These are phyloP conservation scores for Netelia virgata DNA, from an alignment of 2,888 invertebrate species.

Conservation along the genomic window DNA sequence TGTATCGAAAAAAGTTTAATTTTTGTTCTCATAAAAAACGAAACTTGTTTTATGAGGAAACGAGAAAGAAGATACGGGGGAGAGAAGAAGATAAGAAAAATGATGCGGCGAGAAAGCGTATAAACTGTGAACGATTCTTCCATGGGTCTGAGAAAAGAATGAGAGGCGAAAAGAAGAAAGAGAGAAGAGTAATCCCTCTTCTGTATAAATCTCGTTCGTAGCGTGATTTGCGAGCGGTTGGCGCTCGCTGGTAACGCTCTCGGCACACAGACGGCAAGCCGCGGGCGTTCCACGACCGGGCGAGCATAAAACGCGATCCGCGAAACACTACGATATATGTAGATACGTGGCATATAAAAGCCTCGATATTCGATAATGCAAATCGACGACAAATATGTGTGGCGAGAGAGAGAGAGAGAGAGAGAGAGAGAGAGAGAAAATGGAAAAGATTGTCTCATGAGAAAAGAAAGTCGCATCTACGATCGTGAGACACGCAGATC, in stretches of 20 bases:
- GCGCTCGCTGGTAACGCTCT: constrained; percentile 16
- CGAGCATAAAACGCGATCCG: constrained; percentile 46
- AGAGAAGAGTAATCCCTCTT: constrained; percentile 1
- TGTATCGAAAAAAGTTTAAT: too few relatives aligned
- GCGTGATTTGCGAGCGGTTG: constrained; percentile 58
- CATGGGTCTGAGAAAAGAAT: constrained; percentile 14
- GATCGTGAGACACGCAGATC: constrained; percentile 19
- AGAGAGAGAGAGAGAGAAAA: not conserved
- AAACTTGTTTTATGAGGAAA: too few relatives aligned
- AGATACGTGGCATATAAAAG: not conserved
- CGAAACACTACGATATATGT: constrained; percentile 36
- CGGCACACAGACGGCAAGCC: constrained; percentile 24
- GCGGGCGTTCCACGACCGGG: constrained; percentile 46
- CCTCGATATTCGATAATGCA: constrained; percentile 71
- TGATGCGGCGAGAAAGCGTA: constrained; percentile 21
- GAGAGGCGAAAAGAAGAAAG: constrained; percentile 25
- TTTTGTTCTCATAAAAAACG: too few relatives aligned
- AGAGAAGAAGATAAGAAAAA: not conserved
- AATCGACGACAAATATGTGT: constrained; percentile 74
- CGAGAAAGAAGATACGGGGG: not conserved
- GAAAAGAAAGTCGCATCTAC: constrained; percentile 17
- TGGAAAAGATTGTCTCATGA: constrained; percentile 3
- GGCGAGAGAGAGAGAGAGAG: constrained; percentile 60
- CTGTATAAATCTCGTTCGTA: constrained; percentile 58
- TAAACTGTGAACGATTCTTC: constrained; percentile 21